phyloP scores from a whole-genome alignment of 2,888 invertebrate genomes.

The Apodemia mormo region DNA sequence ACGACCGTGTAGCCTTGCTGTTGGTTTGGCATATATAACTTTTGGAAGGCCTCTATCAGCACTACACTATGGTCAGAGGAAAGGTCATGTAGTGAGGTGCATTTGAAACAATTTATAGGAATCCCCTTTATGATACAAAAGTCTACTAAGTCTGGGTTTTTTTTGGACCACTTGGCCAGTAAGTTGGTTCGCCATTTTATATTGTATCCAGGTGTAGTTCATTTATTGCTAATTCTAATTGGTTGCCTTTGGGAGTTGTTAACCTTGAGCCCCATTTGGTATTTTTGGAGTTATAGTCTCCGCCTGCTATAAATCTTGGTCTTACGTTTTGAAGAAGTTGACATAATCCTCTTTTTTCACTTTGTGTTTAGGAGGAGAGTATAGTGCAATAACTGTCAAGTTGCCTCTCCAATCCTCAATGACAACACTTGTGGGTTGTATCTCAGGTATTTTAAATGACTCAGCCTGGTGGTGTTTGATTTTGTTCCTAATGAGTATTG shows the following conservation, averaged over 20 bases:
- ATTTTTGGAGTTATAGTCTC: slow-evolving; percentile 23
- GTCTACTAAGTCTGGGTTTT: slow-evolving; percentile 35
- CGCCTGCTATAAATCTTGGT: slow-evolving; percentile 24
- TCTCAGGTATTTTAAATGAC: neutral
- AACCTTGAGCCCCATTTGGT: slow-evolving; percentile 22
- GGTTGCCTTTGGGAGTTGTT: slow-evolving; percentile 22
- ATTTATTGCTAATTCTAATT: slow-evolving; percentile 14
- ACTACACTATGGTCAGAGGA: slow-evolving; percentile 35
- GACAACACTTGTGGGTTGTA: slow-evolving; percentile 22
- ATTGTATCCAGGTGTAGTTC: slow-evolving; percentile 20
- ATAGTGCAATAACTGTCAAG: slow-evolving; percentile 22
- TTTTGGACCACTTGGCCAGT: slow-evolving; percentile 35
- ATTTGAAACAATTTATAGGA: too few species aligned
- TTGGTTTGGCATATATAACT: neutral
- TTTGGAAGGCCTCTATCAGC: slow-evolving; percentile 27
- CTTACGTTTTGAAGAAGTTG: slow-evolving; percentile 17
- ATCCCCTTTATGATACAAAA: slow-evolving; percentile 32
- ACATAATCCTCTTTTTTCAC: neutral
- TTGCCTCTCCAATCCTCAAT: slow-evolving; percentile 15
- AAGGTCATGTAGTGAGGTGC: slow-evolving; percentile 32
- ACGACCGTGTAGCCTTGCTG: slow-evolving; percentile 19
- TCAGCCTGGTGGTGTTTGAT: slow-evolving; percentile 20
- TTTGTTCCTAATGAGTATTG: slow-evolving; percentile 16
- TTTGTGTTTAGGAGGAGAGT: slow-evolving; percentile 16
- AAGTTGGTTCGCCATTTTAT: slow-evolving; percentile 33